Percentiles rank a stretch among this genome's conserved stretches.
These are phyloP conservation scores for Aramus guarauna DNA, from an alignment of 2,113 vertebrate species.

Conservation along the genomic window DNA sequence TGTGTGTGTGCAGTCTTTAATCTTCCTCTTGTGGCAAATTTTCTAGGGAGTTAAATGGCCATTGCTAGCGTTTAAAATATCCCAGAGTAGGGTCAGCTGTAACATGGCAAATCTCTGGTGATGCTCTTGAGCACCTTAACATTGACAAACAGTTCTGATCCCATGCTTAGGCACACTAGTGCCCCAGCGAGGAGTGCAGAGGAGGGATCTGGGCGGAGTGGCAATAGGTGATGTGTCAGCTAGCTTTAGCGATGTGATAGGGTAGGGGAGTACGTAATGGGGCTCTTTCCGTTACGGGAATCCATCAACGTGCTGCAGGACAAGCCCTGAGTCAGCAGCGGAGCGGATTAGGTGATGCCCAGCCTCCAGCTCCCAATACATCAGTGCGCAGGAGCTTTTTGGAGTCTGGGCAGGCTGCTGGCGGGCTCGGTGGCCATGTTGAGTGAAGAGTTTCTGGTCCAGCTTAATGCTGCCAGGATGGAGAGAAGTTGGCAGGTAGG, in stretches of 20 bases:
- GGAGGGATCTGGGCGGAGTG: background rate
- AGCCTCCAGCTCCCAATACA: background rate
- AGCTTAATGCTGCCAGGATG: background rate
- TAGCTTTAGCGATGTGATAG: accelerated
- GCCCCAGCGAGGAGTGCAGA: background rate
- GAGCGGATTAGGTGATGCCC: background rate
- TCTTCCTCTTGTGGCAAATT: background rate
- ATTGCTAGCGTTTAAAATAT: background rate
- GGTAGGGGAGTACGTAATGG: too few relatives aligned
- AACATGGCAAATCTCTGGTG: background rate
- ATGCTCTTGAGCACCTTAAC: background rate
- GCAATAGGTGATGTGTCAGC: background rate
- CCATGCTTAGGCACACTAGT: accelerated
- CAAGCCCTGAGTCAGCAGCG: background rate
- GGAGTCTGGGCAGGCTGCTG: background rate
- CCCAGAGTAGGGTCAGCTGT: background rate
- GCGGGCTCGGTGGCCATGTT: background rate
- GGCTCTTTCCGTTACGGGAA: accelerated
- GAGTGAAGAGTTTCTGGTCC: background rate
- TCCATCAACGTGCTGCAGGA: accelerated
- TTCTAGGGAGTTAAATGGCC: background rate
- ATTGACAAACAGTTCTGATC: background rate
- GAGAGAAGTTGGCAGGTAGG: background rate
- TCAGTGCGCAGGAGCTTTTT: background rate
- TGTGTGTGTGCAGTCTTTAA: background rate